phyloP scores from a whole-genome alignment of 2,888 invertebrate species.

The Epistrophe grossulariae region DNA sequence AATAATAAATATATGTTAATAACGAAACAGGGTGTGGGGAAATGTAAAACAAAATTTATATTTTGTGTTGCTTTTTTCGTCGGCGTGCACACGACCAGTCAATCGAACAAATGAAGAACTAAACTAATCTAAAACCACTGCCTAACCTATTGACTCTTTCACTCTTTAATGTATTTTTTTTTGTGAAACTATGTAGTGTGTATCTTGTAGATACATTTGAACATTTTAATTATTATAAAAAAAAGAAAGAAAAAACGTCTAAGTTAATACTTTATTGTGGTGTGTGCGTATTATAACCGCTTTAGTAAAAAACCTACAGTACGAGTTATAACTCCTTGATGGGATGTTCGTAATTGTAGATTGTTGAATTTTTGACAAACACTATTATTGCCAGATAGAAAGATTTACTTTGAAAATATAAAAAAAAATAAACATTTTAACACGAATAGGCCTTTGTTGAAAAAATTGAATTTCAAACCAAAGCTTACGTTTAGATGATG shows the following conservation, averaged over 20 bases:
- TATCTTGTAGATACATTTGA: conserved; percentile 42
- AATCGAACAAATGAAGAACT: conserved; percentile 33
- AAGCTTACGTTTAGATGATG: no score
- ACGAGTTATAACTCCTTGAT: not conserved
- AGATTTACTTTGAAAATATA: not conserved
- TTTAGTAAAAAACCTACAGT: not conserved
- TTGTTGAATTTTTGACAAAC: not conserved
- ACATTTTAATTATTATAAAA: conserved; percentile 33
- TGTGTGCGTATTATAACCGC: conserved; percentile 8
- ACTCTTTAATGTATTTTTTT: conserved; percentile 29
- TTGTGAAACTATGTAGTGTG: conserved; percentile 29
- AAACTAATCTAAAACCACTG: conserved; percentile 39
- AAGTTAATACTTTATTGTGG: not conserved
- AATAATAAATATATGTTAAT: not conserved
- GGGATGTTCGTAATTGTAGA: not conserved
- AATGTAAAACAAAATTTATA: conserved; percentile 4
- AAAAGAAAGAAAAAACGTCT: not conserved
- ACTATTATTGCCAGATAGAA: not conserved
- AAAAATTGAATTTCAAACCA: no score
- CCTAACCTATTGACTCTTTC: conserved; percentile 40
- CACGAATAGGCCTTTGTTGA: no score
- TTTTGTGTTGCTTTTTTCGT: conserved; percentile 23
- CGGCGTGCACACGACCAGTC: conserved; percentile 28
- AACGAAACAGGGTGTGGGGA: conserved; percentile 1
- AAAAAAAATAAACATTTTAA: no score